Conservation (phyloP, 2,888 invertebrate species). For the Dasypolia templi region DNA sequence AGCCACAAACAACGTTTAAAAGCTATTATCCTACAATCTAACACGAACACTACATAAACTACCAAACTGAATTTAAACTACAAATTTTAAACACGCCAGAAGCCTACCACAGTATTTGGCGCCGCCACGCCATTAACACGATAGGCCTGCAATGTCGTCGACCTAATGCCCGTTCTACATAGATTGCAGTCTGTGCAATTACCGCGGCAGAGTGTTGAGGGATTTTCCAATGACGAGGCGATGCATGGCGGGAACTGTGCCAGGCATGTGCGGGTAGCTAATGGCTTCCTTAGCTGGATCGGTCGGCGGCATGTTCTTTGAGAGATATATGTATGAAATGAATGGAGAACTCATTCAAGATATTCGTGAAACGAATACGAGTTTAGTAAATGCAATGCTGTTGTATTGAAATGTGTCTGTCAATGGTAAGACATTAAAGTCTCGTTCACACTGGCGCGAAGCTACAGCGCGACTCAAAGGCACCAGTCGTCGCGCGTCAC, state of each 20-base stretch:
- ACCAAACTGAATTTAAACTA: slow-evolving; percentile 38
- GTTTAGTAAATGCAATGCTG: not conserved
- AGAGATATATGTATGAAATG: slow-evolving; percentile 16
- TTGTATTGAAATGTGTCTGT: not conserved
- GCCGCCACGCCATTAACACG: slow-evolving; percentile 48
- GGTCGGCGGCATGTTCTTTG: slow-evolving; percentile 10
- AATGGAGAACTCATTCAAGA: not conserved
- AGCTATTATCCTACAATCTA: slow-evolving; percentile 23
- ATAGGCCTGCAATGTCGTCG: slow-evolving; percentile 52
- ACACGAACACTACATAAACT: slow-evolving; percentile 26
- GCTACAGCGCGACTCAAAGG: no score
- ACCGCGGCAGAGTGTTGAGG: slow-evolving; percentile 33
- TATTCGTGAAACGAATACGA: not conserved
- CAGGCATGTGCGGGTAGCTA: slow-evolving; percentile 44
- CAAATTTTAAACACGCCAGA: slow-evolving; percentile 24
- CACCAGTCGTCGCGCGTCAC: no score
- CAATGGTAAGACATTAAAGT: not conserved
- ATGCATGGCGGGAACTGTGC: slow-evolving; percentile 55
- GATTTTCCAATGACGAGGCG: slow-evolving; percentile 61
- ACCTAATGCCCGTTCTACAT: slow-evolving; percentile 50
- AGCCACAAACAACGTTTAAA: slow-evolving; percentile 12
- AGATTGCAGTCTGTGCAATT: slow-evolving; percentile 58
- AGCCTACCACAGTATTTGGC: slow-evolving; percentile 29
- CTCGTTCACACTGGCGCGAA: no score
- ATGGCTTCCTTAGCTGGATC: slow-evolving; percentile 43